Evolutionary conservation across 92 coral and sea anemone genomes (phyloP).

Genomic region (Epizoanthus rinbou): DNA sequence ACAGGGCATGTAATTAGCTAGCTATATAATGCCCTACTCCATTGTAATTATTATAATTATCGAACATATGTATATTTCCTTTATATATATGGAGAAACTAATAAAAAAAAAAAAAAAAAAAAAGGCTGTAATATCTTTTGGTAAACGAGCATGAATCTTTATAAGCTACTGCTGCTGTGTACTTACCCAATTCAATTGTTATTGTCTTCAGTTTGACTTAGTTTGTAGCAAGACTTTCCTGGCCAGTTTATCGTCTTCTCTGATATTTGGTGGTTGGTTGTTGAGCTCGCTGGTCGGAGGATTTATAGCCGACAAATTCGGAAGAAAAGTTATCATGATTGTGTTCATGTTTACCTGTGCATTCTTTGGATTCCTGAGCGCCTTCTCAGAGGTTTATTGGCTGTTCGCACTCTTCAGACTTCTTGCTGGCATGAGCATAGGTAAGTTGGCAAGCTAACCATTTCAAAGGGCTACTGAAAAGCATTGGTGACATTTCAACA

Average conservation of each 20-base stretch:
- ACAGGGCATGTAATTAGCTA: no score
- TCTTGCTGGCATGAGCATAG: constrained; percentile 19
- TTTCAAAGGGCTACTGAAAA: no score
- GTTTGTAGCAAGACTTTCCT: constrained; percentile 43
- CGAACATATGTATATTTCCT: no score
- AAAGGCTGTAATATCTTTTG: no score
- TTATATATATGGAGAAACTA: no score
- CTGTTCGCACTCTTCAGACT: constrained; percentile 17
- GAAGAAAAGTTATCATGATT: constrained; percentile 39
- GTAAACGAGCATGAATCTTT: no score
- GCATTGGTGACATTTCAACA: no score
- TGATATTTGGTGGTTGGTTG: constrained; percentile 41
- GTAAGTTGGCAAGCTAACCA: not conserved
- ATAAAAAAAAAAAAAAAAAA: no score
- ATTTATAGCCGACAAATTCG: constrained; percentile 43
- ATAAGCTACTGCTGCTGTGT: no score
- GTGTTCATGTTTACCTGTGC: constrained; percentile 22
- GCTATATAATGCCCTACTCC: no score
- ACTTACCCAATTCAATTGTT: not conserved
- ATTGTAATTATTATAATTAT: no score
- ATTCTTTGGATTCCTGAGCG: constrained; percentile 39
- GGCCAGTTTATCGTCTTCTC: not conserved
- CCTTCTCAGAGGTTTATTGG: constrained; percentile 19
- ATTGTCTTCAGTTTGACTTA: constrained; percentile 39
- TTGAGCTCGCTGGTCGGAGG: constrained; percentile 46